Evolutionary conservation across 2,888 invertebrate genomes (phyloP).

Genomic region (Sinelater perroti): DNA sequence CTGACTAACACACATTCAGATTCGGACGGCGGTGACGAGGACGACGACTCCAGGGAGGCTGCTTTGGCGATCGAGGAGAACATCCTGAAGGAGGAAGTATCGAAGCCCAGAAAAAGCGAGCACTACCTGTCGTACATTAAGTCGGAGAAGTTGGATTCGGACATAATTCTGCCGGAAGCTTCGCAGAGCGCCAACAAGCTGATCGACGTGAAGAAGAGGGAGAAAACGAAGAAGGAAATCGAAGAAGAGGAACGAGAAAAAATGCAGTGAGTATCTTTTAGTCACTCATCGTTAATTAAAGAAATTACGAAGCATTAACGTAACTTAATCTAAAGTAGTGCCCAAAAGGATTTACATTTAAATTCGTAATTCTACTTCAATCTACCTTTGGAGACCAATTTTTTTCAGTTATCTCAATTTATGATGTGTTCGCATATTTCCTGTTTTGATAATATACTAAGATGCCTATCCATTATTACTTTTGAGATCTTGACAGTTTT

Average conservation of each 20-base stretch:
- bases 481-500: no score
- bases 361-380: no score
- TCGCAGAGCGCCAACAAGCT: constrained; percentile 42
- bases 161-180: constrained; percentile 57
- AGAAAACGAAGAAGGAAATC: constrained; percentile 81
- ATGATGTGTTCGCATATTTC: no score
- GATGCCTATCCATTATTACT: no score
- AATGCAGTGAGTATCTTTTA: constrained; percentile 92
- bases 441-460: no score
- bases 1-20: constrained; percentile 54
- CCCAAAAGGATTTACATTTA: no score
- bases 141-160: constrained; percentile 27
- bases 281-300: no score
- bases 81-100: constrained; percentile 43
- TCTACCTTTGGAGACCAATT: no score
- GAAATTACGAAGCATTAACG: no score
- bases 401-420: no score
- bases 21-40: constrained; percentile 53
- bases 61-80: constrained; percentile 52
- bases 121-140: constrained; percentile 18
- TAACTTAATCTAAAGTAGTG: no score
- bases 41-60: constrained; percentile 51
- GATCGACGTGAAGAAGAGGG: constrained; percentile 67
- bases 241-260: constrained; percentile 95
- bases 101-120: constrained; percentile 4